Conservation (phyloP, 2,113 vertebrate species). For the Ctenomys sociabilis region DNA sequence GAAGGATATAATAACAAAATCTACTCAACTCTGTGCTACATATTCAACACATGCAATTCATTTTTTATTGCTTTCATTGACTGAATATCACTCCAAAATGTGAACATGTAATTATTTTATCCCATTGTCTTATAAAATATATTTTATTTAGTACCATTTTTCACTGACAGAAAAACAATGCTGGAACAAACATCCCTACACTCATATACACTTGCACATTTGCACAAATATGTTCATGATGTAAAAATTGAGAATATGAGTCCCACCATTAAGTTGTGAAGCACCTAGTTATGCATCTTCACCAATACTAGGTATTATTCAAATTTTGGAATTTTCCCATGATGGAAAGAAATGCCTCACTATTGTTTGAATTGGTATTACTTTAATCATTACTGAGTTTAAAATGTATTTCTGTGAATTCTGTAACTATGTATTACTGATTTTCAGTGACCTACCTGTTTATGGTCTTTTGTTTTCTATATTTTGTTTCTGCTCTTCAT, state of each 20-base stretch:
- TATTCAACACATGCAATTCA: background rate
- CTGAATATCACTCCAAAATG: background rate
- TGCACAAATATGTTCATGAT: constrained; percentile 18
- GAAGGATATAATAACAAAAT: constrained; percentile 41
- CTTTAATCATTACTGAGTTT: background rate
- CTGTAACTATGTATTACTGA: background rate
- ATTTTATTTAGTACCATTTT: background rate
- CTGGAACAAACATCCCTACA: background rate
- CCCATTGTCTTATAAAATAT: background rate
- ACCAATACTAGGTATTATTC: background rate
- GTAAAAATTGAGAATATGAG: constrained; percentile 2
- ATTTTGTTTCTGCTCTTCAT: background rate
- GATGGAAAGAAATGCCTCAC: background rate
- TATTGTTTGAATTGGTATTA: constrained; percentile 3
- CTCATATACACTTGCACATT: background rate
- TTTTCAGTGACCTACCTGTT: constrained; percentile 26
- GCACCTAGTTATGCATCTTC: background rate
- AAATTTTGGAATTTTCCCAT: constrained; percentile 11
- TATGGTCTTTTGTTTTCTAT: background rate
- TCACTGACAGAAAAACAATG: constrained; percentile 19
- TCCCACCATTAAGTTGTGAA: background rate
- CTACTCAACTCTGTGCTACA: background rate
- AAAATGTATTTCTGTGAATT: background rate
- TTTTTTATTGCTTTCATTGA: constrained; percentile 57
- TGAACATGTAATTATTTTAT: constrained; percentile 1